Evolutionary conservation across 2,113 vertebrate genomes (phyloP).

Genomic region (Prinia subflava): DNA sequence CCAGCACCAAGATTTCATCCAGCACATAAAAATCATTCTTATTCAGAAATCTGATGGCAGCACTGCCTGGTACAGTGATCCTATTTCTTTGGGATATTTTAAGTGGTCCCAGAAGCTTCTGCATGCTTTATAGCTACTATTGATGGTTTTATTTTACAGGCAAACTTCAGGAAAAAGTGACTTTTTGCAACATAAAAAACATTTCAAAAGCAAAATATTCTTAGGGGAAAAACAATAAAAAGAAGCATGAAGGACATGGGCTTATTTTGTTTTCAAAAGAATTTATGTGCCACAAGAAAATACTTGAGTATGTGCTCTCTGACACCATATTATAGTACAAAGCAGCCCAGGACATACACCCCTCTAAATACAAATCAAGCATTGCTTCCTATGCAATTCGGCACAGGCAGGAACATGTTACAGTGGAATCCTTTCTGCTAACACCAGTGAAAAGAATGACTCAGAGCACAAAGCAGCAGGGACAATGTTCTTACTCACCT

Average conservation of each 20-base stretch:
- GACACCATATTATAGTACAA: neutral
- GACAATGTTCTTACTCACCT: neutral
- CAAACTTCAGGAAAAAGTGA: neutral
- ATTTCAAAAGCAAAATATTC: neutral
- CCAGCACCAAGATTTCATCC: neutral
- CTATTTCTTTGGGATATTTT: neutral
- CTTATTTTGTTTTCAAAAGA: neutral
- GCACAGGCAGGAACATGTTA: neutral
- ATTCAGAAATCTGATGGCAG: neutral
- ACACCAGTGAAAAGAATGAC: neutral
- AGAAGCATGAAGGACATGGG: neutral
- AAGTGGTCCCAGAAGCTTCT: neutral
- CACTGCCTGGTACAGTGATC: neutral
- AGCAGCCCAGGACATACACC: neutral
- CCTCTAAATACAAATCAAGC: fast-evolving
- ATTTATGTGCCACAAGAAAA: neutral
- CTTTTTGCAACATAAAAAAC: neutral
- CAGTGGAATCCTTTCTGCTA: neutral
- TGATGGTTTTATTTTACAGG: neutral
- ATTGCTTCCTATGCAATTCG: neutral
- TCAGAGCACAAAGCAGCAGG: slow-evolving; percentile 27
- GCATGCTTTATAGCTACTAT: neutral
- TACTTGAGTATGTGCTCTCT: neutral
- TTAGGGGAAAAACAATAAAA: neutral
- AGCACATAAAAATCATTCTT: neutral